Conservation (phyloP, 2,888 invertebrate genomes). For the Acrobasis repandana region DNA sequence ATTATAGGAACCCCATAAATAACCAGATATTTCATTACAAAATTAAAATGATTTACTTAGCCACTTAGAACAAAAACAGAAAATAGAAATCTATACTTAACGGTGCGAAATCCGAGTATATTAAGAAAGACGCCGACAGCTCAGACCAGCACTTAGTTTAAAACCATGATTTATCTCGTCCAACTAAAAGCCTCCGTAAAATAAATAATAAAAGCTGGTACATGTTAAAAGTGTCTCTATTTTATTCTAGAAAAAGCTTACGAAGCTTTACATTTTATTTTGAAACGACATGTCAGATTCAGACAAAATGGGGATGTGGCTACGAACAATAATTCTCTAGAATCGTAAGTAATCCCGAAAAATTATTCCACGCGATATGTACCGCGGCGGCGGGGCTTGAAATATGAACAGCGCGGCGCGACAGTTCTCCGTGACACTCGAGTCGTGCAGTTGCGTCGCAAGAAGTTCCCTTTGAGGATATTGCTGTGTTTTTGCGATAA, state of each 20-base stretch:
- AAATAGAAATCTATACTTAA: slow-evolving; percentile 10
- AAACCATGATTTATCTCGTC: slow-evolving; percentile 54
- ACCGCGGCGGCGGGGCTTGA: too few relatives aligned
- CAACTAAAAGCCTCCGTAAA: slow-evolving; percentile 47
- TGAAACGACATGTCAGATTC: too few relatives aligned
- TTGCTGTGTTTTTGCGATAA: too few relatives aligned
- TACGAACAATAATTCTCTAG: too few relatives aligned
- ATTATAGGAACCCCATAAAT: background rate
- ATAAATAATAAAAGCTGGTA: slow-evolving; percentile 33
- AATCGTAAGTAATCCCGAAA: too few relatives aligned
- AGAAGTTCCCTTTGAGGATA: too few relatives aligned
- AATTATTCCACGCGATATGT: too few relatives aligned
- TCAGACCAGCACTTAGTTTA: slow-evolving; percentile 44
- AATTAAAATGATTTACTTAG: background rate
- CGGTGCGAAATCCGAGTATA: slow-evolving; percentile 34
- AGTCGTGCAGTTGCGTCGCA: too few relatives aligned
- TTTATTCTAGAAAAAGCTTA: background rate
- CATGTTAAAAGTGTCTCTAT: background rate
- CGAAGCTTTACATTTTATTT: background rate
- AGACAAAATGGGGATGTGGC: too few relatives aligned
- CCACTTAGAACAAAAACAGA: background rate
- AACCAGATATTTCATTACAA: background rate
- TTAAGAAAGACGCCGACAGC: slow-evolving; percentile 49
- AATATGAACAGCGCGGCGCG: too few relatives aligned
- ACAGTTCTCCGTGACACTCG: too few relatives aligned